Base-by-base conservation (phyloP, 1,140 invertebrate genomes). In the Pseudomyrmex concolor region DNA sequence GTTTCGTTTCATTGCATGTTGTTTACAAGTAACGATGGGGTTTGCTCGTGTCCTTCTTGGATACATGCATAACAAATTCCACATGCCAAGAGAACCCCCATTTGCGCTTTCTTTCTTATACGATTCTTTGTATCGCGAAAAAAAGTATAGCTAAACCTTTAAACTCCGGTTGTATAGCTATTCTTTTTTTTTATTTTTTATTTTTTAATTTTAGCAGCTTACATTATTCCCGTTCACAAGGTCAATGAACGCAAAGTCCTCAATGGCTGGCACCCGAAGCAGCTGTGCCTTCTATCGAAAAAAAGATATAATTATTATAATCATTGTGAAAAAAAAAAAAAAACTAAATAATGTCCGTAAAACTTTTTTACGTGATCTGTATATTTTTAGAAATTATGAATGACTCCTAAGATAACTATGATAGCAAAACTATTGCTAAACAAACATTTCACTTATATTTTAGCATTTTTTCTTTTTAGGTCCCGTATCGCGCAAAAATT, bases 41-140 rank as follows among this genome's bases (percentile, higher is more conserved):
- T 92, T 89, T 93, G 91, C 90, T 90, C 86, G 84, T 86, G 89
- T 0, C 92, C 93, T 88, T 93, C 92, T 94, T 94, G 93, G 93
- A 86, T 94, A 92, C 93, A 94, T 94, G 94, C 94, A 94, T 94
- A 94, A 94, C 94, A 94, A 94, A 94, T 94, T 94, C 94, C 94
- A 94, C 94, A 94, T 94, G 93, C 94, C 94, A 94, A 94, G 93
- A 93, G 91, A 92, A 92, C 91, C 92, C 93, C 90, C 84, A 89
- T 89, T 91, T 62, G 77, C 62, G 66, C 50, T 68, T 68, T 45
- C 57, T 71, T 7, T 34, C 34, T 34, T 34, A 34, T 34, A 87
- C 84, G 63, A 71, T 87, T 90, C 48, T 82, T 89, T 71, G 60
- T 84, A 57, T 86, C 70, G 81, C 85, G 81, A 89, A 88, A 80